phyloP scores from a whole-genome alignment of 1,140 invertebrate genomes.

The Dinoponera quadriceps region DNA sequence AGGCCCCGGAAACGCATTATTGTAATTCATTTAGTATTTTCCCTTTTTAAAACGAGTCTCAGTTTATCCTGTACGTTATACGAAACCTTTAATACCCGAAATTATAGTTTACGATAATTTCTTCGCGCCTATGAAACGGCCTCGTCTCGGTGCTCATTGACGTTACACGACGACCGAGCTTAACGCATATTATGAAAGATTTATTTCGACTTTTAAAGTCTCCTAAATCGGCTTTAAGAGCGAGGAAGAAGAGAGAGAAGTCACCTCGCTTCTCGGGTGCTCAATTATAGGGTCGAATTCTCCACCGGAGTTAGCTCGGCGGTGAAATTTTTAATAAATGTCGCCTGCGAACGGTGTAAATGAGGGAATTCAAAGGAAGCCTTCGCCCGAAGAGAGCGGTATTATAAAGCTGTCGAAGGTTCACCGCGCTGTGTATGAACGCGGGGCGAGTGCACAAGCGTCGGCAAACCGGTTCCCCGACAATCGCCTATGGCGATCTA shows the following conservation, averaged over 20 bases:
- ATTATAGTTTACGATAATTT: slow-evolving; percentile 5
- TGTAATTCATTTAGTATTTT: background rate
- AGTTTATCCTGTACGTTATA: background rate
- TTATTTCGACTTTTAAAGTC: slow-evolving; percentile 43
- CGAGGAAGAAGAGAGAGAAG: background rate
- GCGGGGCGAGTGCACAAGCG: background rate
- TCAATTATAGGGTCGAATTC: slow-evolving; percentile 48
- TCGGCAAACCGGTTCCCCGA: slow-evolving; percentile 44
- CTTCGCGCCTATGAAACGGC: slow-evolving; percentile 3
- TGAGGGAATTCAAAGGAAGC: slow-evolving; percentile 26
- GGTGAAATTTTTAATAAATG: slow-evolving; percentile 54
- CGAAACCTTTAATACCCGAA: slow-evolving; percentile 10
- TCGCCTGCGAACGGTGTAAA: slow-evolving; percentile 22
- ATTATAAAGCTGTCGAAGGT: slow-evolving; percentile 23
- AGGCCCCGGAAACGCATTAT: background rate
- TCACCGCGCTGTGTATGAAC: background rate
- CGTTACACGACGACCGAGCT: slow-evolving; percentile 28
- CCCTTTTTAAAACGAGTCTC: background rate
- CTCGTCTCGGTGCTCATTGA: background rate
- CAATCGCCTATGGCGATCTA: background rate
- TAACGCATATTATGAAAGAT: slow-evolving; percentile 47
- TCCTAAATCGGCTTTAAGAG: slow-evolving; percentile 27
- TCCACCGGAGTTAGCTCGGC: background rate
- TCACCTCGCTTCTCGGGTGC: background rate
- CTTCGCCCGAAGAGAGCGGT: background rate